Percentiles rank a stretch among this genome's conserved stretches.
These are phyloP conservation scores for Orchesella flavescens DNA, from an alignment of 2,888 invertebrate genomes.

Conservation along the genomic window DNA sequence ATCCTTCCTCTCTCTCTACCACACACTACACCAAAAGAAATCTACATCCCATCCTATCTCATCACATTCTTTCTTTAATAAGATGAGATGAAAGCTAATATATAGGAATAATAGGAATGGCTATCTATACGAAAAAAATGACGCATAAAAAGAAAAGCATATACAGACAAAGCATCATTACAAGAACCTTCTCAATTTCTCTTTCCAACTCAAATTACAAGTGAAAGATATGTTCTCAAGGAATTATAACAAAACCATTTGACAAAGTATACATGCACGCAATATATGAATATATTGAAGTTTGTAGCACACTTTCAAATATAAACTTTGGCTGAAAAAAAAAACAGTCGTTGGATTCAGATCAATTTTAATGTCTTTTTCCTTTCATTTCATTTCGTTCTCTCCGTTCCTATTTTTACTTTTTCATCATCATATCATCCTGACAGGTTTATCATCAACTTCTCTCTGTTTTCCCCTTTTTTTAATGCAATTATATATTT, in stretches of 20 bases:
- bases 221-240: too few species aligned
- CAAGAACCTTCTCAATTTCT: too few species aligned
- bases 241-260: background rate
- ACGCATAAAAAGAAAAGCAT: too few species aligned
- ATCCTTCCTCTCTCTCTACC: too few species aligned
- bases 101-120: background rate
- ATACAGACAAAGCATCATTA: too few species aligned
- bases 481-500: background rate
- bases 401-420: conserved; percentile 27
- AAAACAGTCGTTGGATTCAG: conserved; percentile 9
- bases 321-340: too few species aligned
- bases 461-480: conserved; percentile 15
- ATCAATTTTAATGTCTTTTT: conserved; percentile 47
- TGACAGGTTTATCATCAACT: conserved; percentile 55
- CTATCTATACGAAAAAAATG: too few species aligned
- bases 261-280: too few species aligned
- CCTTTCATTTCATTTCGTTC: background rate
- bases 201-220: too few species aligned
- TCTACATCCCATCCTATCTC: background rate
- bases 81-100: conserved; percentile 14
- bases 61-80: conserved; percentile 3
- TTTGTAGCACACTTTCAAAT: too few species aligned
- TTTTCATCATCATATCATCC: background rate
- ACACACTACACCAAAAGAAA: background rate
- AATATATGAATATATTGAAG: too few species aligned